These are phyloP conservation scores for Beris morrisii DNA, from an alignment of 2,888 invertebrate genomes.

Conservation along the genomic window DNA sequence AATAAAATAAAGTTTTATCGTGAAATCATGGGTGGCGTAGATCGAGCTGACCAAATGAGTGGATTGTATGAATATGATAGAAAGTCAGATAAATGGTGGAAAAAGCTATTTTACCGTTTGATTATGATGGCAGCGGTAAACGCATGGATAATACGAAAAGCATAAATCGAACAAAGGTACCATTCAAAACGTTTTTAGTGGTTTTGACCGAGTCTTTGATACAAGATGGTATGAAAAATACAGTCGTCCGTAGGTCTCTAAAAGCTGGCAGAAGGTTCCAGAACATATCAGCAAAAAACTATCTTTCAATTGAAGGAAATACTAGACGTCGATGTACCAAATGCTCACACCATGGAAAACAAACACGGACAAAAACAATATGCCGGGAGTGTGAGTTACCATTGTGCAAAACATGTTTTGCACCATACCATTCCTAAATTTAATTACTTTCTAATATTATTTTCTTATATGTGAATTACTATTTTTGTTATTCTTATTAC, in stretches of 20 bases:
- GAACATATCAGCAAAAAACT: neutral
- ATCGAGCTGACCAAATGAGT: constrained; percentile 9
- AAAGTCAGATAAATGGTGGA: constrained; percentile 8
- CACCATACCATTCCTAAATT: constrained; percentile 1
- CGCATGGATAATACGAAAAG: neutral
- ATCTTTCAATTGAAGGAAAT: neutral
- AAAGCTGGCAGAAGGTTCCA: neutral
- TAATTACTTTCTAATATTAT: neutral
- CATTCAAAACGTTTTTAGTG: neutral
- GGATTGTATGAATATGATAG: constrained; percentile 6
- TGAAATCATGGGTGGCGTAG: constrained; percentile 8
- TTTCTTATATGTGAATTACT: neutral
- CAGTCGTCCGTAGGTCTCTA: neutral
- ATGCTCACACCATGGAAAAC: neutral
- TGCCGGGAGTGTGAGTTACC: neutral
- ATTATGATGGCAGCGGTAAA: constrained; percentile 3
- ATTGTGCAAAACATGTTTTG: constrained; percentile 3
- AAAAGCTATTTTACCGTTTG: neutral
- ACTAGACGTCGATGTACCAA: constrained; percentile 4
- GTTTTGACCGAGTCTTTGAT: neutral
- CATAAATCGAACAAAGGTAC: neutral
- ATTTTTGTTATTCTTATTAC: neutral
- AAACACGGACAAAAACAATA: constrained; percentile 4
- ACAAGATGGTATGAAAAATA: neutral
- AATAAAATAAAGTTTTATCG: constrained; percentile 1